Evolutionary conservation across 2,797 vertebrate genomes (phyloP).

Genomic region (Schizothorax lantsangensis): DNA sequence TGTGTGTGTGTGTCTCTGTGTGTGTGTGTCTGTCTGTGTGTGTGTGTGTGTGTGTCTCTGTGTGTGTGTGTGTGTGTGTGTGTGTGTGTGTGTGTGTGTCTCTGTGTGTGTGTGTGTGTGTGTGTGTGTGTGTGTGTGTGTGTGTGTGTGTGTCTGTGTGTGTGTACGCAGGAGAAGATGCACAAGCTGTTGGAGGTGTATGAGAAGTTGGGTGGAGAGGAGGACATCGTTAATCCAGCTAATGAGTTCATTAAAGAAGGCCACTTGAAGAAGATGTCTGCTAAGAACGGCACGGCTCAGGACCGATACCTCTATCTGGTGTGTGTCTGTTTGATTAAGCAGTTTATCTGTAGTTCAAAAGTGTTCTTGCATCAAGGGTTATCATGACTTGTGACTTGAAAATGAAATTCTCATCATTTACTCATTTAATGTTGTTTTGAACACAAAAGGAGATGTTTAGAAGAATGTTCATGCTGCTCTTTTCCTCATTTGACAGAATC

Average conservation of each 20-base stretch:
- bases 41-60: too few relatives aligned
- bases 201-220: constrained; percentile 92
- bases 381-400: background rate
- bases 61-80: background rate
- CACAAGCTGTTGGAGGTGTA: constrained; percentile 95
- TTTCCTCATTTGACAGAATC: too few relatives aligned
- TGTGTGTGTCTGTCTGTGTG: too few relatives aligned
- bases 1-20: too few relatives aligned
- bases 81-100: background rate
- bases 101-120: background rate
- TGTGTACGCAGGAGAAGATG: constrained; percentile 90
- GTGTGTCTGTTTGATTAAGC: constrained; percentile 71
- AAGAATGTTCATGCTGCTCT: background rate
- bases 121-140: constrained; percentile 8
- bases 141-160: background rate
- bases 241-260: constrained; percentile 98
- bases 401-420: background rate
- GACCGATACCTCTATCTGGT: constrained; percentile 97
- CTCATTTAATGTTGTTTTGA: background rate
- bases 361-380: background rate
- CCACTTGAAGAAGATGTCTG: constrained; percentile 95
- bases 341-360: background rate
- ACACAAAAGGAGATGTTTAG: background rate
- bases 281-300: constrained; percentile 94
- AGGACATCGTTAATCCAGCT: constrained; percentile 97